Percentiles rank a stretch among this genome's conserved stretches.
Evolutionary conservation across 2,888 invertebrate genomes (phyloP).

Genomic region (Noctuana brunneofusca): DNA sequence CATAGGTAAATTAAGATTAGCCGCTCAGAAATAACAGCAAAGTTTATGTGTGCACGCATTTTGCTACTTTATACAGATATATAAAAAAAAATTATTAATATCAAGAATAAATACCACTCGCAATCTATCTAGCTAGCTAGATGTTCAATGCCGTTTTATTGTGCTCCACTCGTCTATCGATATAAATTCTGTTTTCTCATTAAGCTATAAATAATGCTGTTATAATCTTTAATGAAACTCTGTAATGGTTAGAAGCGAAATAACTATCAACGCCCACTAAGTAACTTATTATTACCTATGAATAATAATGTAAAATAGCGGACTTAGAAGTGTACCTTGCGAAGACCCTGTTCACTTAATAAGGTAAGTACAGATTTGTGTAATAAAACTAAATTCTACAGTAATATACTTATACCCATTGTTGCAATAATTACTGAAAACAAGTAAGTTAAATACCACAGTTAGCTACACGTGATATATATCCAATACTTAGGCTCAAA

Average conservation of each 20-base stretch:
- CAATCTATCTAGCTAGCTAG: too few species aligned
- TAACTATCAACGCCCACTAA: constrained; percentile 11
- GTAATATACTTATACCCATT: too few species aligned
- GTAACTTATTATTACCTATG: constrained; percentile 10
- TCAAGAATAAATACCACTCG: neutral
- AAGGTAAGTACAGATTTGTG: too few species aligned
- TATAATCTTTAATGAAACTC: constrained; percentile 17
- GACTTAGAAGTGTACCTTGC: constrained; percentile 4
- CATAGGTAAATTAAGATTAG: too few species aligned
- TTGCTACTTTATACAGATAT: neutral
- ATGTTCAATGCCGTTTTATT: neutral
- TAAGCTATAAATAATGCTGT: constrained; percentile 14
- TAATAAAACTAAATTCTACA: too few species aligned
- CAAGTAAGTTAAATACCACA: neutral
- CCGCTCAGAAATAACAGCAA: too few species aligned
- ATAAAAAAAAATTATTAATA: neutral
- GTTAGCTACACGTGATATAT: too few species aligned
- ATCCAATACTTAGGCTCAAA: too few species aligned
- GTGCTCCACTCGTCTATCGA: neutral
- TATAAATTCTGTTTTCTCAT: constrained; percentile 8
- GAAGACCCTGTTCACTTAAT: neutral
- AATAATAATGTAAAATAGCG: constrained; percentile 13
- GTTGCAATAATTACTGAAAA: too few species aligned
- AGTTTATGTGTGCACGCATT: neutral
- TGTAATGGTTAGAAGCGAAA: constrained; percentile 19